Base-by-base conservation (phyloP, 1,140 invertebrate species). In the Apis laboriosa region DNA sequence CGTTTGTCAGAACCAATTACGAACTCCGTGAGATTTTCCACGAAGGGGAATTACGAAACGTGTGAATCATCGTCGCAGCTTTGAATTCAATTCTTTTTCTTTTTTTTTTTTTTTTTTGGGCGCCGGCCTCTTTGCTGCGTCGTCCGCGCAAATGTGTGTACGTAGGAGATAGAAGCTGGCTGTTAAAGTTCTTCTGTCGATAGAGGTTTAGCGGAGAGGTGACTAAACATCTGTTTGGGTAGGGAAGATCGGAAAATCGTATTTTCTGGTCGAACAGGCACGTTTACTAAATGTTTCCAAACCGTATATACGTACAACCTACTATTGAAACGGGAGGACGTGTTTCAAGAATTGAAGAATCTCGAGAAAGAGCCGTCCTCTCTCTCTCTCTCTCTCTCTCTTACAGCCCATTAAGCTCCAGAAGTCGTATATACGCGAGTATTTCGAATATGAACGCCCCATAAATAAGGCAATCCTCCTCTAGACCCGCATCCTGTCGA, bases 361-460 rank as follows among this genome's bases (percentile, higher is more conserved):
- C 58, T 34, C 55, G 77, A 71, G 79, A 67, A 51, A 71, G 68
- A 51, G 53, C 15, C 28, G 3, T 2, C 24, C 13, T 64, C 15
- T 53, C 73, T 28, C 77, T 28, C 28, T 63, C 74, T 88, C 19
- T 63, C 68, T 49, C 72, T n/a, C 34, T 72, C 80, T 86, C 84
- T 88, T 80, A 88, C 80, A 80, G 83, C 79, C 80, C 87, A 88
- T 88, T 88, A 86, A 86, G 56, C 56, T 60, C 28, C 64, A 77
- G 67, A 77, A 83, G 74, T 77, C 28, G 77, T 79, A 9, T 64
- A 64, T 28, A 70, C 66, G 67, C 63, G 63, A 58, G 63, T 53
- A 64, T 34, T 66, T 67, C 73, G 83, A 34, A 2, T 80, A 80
- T 67, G 84, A 85, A 86, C 53, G 73, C 61, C 8, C 66, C 77